A percentile compares a stretch with the other conserved stretches of the same genome.
phyloP scores from a whole-genome alignment of 2,888 invertebrate species.

The Dendrolimus pini region DNA sequence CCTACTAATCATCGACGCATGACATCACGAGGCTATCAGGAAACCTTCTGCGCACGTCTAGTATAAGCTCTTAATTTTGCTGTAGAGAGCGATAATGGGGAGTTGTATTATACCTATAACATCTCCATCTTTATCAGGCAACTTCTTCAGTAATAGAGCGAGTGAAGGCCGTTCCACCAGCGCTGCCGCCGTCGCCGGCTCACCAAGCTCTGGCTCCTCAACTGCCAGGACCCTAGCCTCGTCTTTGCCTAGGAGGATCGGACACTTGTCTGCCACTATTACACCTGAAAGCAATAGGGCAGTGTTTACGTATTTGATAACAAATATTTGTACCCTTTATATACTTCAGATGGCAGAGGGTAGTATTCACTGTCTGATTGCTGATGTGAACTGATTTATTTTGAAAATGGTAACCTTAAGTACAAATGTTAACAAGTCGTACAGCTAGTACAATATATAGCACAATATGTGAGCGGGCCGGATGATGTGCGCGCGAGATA shows the following conservation, averaged over 20 bases:
- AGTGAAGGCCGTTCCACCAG: slow-evolving; percentile 55
- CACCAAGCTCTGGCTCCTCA: slow-evolving; percentile 48
- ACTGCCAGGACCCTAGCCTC: slow-evolving; percentile 41
- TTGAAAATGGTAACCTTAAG: too few species aligned
- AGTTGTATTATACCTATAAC: slow-evolving; percentile 40
- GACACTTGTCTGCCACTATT: slow-evolving; percentile 62
- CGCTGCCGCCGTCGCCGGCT: slow-evolving; percentile 34
- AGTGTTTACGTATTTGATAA: neutral
- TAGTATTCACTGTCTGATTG: too few species aligned
- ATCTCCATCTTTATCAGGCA: slow-evolving; percentile 55
- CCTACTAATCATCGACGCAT: too few species aligned
- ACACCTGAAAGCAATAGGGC: slow-evolving; percentile 33
- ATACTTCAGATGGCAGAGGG: too few species aligned
- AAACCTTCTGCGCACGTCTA: too few species aligned
- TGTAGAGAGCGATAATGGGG: neutral
- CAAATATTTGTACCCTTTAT: too few species aligned
- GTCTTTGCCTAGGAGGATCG: slow-evolving; percentile 51
- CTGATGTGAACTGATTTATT: too few species aligned
- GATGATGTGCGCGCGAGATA: too few species aligned
- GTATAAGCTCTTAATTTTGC: neutral
- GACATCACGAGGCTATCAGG: too few species aligned
- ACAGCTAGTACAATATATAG: too few species aligned
- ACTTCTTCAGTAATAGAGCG: slow-evolving; percentile 52
- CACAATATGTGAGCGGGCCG: too few species aligned
- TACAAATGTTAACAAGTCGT: too few species aligned